These are phyloP conservation scores for Hipparchia sbordonii DNA, from an alignment of 2,888 invertebrate species.

Conservation along the genomic window DNA sequence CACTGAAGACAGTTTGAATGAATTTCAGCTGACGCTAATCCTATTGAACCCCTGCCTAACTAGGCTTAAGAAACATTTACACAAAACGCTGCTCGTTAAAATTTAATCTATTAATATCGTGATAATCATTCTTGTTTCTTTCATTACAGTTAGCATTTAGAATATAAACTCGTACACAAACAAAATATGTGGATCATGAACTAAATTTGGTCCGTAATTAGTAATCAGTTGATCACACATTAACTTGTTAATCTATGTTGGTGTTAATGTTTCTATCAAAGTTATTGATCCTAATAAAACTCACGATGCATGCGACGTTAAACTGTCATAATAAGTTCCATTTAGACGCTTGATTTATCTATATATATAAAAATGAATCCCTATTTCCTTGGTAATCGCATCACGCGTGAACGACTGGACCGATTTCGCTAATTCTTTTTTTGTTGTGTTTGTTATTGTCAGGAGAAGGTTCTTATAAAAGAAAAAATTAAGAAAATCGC, in stretches of 20 bases:
- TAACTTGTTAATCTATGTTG: background rate
- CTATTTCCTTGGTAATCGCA: too few species aligned
- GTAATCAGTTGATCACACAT: background rate
- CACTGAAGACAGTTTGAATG: background rate
- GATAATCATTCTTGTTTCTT: too few species aligned
- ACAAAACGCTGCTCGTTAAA: background rate
- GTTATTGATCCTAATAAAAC: constrained; percentile 7
- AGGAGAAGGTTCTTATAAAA: too few species aligned
- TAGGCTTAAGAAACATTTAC: background rate
- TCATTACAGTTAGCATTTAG: too few species aligned
- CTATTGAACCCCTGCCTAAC: background rate
- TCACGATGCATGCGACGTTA: background rate
- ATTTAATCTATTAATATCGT: background rate
- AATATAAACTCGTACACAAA: background rate
- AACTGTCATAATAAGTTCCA: background rate
- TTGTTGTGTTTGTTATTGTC: too few species aligned
- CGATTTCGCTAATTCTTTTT: too few species aligned
- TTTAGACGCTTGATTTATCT: background rate
- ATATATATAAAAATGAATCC: too few species aligned
- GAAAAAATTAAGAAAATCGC: too few species aligned
- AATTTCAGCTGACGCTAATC: background rate
- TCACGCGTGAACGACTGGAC: too few species aligned
- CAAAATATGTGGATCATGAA: background rate
- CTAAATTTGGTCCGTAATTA: background rate
- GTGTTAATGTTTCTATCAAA: background rate